Conservation (phyloP, 2,113 vertebrate genomes). For the Osmerus mordax region DNA sequence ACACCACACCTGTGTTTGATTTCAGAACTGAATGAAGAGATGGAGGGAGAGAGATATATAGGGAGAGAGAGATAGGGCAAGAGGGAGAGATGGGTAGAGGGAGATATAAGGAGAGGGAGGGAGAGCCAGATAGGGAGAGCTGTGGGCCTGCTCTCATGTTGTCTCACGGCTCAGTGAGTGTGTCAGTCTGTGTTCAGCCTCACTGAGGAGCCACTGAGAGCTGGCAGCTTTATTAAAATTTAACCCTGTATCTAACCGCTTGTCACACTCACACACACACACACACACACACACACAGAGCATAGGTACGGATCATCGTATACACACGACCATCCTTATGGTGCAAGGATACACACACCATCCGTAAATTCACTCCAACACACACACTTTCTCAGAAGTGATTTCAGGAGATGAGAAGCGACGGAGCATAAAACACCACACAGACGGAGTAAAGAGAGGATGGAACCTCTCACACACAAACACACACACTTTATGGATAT, state of each 20-base stretch:
- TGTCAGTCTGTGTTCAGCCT: conserved; percentile 67
- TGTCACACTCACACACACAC: conserved; percentile 39
- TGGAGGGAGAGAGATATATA: not conserved
- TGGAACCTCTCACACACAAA: conserved; percentile 53
- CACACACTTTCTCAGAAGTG: conserved; percentile 50
- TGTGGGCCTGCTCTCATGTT: conserved; percentile 48
- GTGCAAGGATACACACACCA: conserved; percentile 34
- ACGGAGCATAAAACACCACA: conserved; percentile 59
- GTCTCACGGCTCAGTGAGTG: conserved; percentile 65
- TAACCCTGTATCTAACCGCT: conserved; percentile 69
- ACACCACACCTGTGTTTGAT: not conserved
- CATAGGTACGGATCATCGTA: conserved; percentile 19
- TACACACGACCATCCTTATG: not conserved
- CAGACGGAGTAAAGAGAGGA: conserved; percentile 61
- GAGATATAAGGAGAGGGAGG: conserved; percentile 13
- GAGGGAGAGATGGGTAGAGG: not conserved
- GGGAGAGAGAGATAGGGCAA: no score
- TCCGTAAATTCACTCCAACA: conserved; percentile 36
- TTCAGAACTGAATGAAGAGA: no score
- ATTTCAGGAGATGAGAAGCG: conserved; percentile 56
- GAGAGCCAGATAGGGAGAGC: conserved; percentile 36
- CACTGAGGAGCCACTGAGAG: conserved; percentile 62
- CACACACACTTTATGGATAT: conserved; percentile 44
- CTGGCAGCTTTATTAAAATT: conserved; percentile 76
- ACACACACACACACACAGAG: conserved; percentile 16